Base-by-base conservation (phyloP, 2,888 invertebrate species). In the Trichogramma evanescens region DNA sequence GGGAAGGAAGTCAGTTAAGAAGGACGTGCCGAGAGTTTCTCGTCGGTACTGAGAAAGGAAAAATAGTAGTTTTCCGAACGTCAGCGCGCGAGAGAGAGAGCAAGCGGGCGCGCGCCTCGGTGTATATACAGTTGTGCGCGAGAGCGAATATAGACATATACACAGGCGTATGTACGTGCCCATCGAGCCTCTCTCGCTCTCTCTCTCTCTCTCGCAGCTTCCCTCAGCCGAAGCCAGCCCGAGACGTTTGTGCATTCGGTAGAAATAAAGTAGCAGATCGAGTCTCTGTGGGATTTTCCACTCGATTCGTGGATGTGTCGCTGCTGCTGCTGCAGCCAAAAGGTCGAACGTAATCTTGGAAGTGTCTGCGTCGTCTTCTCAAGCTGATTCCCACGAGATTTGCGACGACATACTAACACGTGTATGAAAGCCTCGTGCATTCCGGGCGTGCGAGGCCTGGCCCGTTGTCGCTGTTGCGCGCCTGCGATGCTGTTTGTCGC, bases 301-400 rank as follows among this genome's bases (percentile, higher is more conserved):
- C 66, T 71, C 71, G 69, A 69, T 71, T 70, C 65, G 61, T 58
- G 62, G 65, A 58, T 64, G 62, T 60, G 56, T 54, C 41, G 46
- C 50, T 2, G 10, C 44, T 54, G 55, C 59, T 62, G 55, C 50
- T 48, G 65, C 10, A 39, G 40, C 13, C 54, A 6, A 41, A 50
- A 57, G 65, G 64, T 69, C 67, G 69, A 71, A 71, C 66, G 72
- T 70, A 74, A 74, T 74, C 74, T 74, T 69, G 70, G 72, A 73
- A 73, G 74, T 74, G 74, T 74, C 71, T 69, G 65, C 63, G 26
- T 26, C 62, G 53, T 56, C 55, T 62, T 66, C 73, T 70, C 69
- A 50, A 63, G 73, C 72, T 74, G 72, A 66, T 68, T 63, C 65
- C 67, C 56, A 64, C 65, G 26, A 26, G 26, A 26, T 26, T 26